Evolutionary conservation across 1,140 invertebrate species (phyloP), one percentile per base, ranked within the genome.

Genomic region (Eciton burchellii): DNA sequence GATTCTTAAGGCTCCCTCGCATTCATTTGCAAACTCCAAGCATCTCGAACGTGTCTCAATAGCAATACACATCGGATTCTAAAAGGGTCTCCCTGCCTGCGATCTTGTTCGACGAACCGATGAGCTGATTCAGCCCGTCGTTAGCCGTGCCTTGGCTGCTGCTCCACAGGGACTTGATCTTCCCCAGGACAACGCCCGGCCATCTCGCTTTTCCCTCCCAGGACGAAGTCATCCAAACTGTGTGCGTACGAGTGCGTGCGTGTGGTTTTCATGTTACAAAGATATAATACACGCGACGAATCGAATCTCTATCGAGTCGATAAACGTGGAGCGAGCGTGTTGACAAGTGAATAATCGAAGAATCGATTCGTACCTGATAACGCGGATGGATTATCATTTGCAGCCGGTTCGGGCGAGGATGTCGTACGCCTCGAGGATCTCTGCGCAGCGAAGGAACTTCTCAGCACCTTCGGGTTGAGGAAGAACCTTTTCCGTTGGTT

Each of bases 101-200:
- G 21, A 91, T 71, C 92, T 92, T 93, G 77, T 82, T 88, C 43
- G 91, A 87, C 59, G 92, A 89, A 47, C 91, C 93, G 85, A 95
- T 95, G 81, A 97, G 95, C 93, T 97, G 97, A 95, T 97, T 97
- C 87, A 97, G 95, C 88, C 97, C 97, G 77, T 95, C 92, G 91
- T 95, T 95, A 52, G 96, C 94, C 65, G 96, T 96, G 60, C 95
- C 96, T 24, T 96, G 95, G 84, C 97, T 96, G 84, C 95, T 95
- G 85, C 95, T 97, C 97, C 97, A 98, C 72, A 98, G 93, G 12
- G 97, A 97, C 90, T 97, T 97, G 92, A 98, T 98, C 95, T 98
- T 98, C 89, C 97, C 97, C 89, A 98, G 95, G 73, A 97, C 96
- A 84, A 97, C 93, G 65, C 96, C 97, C 29, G 96, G 96, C 96